phyloP scores from a whole-genome alignment of 2,888 invertebrate species.

The Linnaemya tessellans region DNA sequence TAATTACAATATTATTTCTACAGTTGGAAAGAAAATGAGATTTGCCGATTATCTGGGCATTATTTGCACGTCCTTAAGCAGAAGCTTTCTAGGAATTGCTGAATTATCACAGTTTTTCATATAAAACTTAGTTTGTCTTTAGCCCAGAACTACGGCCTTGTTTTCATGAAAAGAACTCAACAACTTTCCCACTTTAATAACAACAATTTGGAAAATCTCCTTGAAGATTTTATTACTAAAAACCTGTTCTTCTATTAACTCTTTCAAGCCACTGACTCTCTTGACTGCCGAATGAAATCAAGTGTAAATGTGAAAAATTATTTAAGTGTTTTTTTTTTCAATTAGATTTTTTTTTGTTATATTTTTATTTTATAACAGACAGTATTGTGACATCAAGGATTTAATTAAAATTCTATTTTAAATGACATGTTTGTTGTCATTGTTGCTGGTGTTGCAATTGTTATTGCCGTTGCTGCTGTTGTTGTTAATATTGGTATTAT shows the following conservation, averaged over 20 bases:
- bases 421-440: conserved; percentile 65
- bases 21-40: too few relatives aligned
- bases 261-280: conserved; percentile 21
- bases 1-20: too few relatives aligned
- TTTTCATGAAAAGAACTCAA: too few relatives aligned
- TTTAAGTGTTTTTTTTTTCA: conserved; percentile 36
- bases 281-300: conserved; percentile 41
- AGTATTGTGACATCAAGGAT: conserved; percentile 83
- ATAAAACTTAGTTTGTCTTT: too few relatives aligned
- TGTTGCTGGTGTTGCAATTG: conserved; percentile 20
- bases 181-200: too few relatives aligned
- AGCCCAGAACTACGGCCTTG: too few relatives aligned
- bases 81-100: too few relatives aligned
- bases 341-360: conserved; percentile 2
- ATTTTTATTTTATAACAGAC: conserved; percentile 81
- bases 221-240: too few relatives aligned
- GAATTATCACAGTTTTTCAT: too few relatives aligned
- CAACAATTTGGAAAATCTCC: too few relatives aligned
- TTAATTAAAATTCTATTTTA: conserved; percentile 83
- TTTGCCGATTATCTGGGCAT: too few relatives aligned
- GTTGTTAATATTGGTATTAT: conserved; percentile 57
- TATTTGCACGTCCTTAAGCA: too few relatives aligned
- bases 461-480: conserved; percentile 26
- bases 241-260: neutral
- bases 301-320: conserved; percentile 56